A percentile compares a stretch with the other conserved stretches of the same genome.
These are phyloP conservation scores for Lycopodina hypogea DNA, from an alignment of 37 sponge, comb jelly and placozoan species.

Conservation along the genomic window DNA sequence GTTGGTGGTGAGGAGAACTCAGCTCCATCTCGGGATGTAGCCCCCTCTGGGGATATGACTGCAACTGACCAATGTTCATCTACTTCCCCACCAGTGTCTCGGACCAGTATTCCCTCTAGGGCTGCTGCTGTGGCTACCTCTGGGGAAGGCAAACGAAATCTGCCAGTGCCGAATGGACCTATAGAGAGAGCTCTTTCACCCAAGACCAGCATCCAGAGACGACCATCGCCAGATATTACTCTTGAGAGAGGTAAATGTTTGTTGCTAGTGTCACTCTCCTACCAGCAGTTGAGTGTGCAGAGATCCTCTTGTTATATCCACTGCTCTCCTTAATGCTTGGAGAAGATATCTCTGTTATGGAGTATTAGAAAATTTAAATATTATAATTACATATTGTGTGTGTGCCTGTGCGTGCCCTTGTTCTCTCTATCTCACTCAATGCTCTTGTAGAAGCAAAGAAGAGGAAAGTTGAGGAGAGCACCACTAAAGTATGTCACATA, in stretches of 20 bases:
- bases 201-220: constrained; percentile 14
- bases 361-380: too few species aligned
- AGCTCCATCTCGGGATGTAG: neutral
- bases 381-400: too few species aligned
- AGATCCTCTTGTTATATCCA: too few species aligned
- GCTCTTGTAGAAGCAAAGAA: constrained; percentile 29
- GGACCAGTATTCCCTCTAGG: neutral
- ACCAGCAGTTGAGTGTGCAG: too few species aligned
- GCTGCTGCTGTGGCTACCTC: neutral
- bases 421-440: neutral
- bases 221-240: constrained; percentile 17
- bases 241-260: constrained; percentile 12
- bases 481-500: constrained; percentile 7
- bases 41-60: too few species aligned
- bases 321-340: too few species aligned
- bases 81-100: neutral
- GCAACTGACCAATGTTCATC: neutral
- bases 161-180: constrained; percentile 27
- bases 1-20: neutral
- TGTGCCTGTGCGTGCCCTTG: neutral
- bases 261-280: too few species aligned
- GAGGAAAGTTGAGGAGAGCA: constrained; percentile 40
- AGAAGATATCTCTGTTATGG: neutral
- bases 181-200: neutral
- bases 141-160: neutral